A percentile compares a stretch with the other conserved stretches of the same genome.
Conservation (phyloP, 1,140 invertebrate genomes). For the Chrysomallon squamiferum region DNA sequence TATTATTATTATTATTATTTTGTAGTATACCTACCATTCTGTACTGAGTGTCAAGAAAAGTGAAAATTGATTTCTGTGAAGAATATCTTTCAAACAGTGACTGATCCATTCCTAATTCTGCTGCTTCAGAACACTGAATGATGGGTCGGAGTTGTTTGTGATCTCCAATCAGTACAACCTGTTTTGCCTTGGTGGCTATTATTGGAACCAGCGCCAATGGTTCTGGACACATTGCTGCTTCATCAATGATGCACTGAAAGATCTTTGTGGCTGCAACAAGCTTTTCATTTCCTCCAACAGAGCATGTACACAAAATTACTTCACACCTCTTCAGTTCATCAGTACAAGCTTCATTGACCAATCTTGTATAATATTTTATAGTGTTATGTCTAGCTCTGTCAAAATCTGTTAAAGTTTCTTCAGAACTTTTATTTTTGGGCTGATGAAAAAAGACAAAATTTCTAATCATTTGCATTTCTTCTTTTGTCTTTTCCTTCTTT, state of each 20-base stretch:
- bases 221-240: constrained; percentile 57
- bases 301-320: constrained; percentile 37
- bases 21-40: constrained; percentile 47
- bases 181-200: constrained; percentile 35
- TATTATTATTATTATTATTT: no score
- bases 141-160: constrained; percentile 55
- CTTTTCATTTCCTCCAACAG: constrained; percentile 25
- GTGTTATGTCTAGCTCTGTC: constrained; percentile 5
- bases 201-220: constrained; percentile 51
- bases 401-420: neutral
- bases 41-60: constrained; percentile 46
- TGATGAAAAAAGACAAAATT: no score
- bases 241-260: constrained; percentile 47
- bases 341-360: constrained; percentile 23
- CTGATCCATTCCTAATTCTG: constrained; percentile 39
- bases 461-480: neutral
- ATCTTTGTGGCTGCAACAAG: constrained; percentile 11
- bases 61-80: constrained; percentile 8
- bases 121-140: constrained; percentile 38
- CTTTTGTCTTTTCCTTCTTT: neutral
- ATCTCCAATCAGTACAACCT: constrained; percentile 57
- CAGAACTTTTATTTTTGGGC: no score
- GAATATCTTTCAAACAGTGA: constrained; percentile 56
- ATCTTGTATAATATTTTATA: constrained; percentile 23
- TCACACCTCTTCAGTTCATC: constrained; percentile 30